Conservation (phyloP, 2,113 vertebrate genomes). For the Pteruthius melanotis region DNA sequence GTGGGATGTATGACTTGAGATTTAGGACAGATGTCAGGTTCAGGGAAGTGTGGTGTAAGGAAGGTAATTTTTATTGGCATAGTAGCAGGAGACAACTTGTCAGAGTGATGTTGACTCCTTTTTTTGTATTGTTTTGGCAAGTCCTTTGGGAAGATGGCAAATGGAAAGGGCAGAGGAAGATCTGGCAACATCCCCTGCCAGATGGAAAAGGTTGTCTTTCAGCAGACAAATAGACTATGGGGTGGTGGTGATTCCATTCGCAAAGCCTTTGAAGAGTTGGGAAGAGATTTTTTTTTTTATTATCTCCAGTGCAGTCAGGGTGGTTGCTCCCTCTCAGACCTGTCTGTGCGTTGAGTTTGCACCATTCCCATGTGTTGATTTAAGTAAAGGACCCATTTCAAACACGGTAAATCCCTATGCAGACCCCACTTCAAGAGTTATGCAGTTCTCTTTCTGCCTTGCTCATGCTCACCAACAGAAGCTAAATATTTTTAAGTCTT, state of each 20-base stretch:
- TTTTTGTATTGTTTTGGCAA: slow-evolving; percentile 15
- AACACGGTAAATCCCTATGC: neutral
- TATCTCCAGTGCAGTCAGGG: neutral
- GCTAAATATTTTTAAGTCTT: neutral
- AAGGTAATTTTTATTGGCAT: slow-evolving; percentile 39
- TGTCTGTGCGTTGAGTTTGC: neutral
- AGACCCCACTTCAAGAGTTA: neutral
- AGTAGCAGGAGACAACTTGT: slow-evolving; percentile 53
- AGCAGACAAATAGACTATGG: neutral
- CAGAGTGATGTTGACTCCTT: slow-evolving; percentile 35
- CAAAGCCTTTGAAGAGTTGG: neutral
- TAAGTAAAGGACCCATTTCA: neutral
- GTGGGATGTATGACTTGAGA: slow-evolving; percentile 33
- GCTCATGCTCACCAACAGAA: neutral
- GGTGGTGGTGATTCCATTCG: neutral
- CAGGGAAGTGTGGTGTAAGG: slow-evolving; percentile 18
- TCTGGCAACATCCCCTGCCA: neutral
- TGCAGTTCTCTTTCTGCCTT: neutral
- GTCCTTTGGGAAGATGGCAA: slow-evolving; percentile 10
- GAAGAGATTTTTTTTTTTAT: neutral
- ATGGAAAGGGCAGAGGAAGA: neutral
- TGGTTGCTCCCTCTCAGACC: neutral
- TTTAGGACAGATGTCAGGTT: slow-evolving; percentile 63
- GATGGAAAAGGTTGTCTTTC: neutral
- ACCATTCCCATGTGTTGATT: neutral